These are phyloP conservation scores for Nanorana parkeri DNA, from an alignment of 2,113 vertebrate species.

Conservation along the genomic window DNA sequence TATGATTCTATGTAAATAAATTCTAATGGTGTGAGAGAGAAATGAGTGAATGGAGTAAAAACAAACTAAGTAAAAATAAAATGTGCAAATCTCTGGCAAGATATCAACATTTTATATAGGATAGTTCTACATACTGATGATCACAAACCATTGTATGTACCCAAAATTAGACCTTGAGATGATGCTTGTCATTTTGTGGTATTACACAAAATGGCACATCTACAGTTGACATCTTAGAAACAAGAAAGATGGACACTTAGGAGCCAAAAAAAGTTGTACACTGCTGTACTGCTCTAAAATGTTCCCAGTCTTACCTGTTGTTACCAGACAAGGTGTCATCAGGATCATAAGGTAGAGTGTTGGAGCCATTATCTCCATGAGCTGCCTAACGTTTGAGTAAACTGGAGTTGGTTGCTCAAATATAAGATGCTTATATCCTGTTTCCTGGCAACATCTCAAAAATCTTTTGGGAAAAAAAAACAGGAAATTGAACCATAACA, in stretches of 20 bases:
- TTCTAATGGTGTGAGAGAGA: too few relatives aligned
- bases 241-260: not conserved
- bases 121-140: not conserved
- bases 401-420: not conserved
- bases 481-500: conserved; percentile 7
- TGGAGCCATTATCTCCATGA: not conserved
- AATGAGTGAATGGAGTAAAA: too few relatives aligned
- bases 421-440: conserved; percentile 15
- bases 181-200: too few relatives aligned
- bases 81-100: too few relatives aligned
- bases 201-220: not conserved
- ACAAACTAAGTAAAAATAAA: too few relatives aligned
- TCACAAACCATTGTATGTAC: not conserved
- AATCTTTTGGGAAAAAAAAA: not conserved
- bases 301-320: not conserved
- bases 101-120: too few relatives aligned
- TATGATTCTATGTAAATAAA: too few relatives aligned
- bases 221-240: not conserved
- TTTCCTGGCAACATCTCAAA: not conserved
- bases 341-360: not conserved
- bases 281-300: not conserved
- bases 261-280: not conserved
- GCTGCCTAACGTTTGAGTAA: not conserved
- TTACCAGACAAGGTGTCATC: too few relatives aligned
- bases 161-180: not conserved